These are phyloP conservation scores for Marmota monax DNA, from an alignment of 2,113 vertebrate genomes.

Conservation along the genomic window DNA sequence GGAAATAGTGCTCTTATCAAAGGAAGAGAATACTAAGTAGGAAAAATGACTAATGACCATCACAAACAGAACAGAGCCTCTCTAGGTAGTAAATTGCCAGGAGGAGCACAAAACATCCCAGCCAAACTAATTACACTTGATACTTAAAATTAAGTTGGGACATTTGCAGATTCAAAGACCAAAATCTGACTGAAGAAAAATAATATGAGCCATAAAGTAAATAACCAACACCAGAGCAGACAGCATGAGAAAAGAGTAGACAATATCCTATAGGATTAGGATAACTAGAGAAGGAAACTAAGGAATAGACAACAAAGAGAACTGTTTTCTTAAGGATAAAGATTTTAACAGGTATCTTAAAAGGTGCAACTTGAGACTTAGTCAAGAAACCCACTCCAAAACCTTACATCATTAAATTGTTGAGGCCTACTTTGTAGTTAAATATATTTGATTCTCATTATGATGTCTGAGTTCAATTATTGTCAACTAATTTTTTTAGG, in stretches of 20 bases:
- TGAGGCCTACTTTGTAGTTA: not conserved
- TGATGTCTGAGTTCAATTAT: slow-evolving; percentile 5
- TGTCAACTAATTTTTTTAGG: not conserved
- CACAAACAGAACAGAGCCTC: not conserved
- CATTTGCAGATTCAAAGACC: not conserved
- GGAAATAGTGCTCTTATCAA: not conserved
- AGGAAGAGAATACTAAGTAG: not conserved
- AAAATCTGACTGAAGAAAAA: not conserved
- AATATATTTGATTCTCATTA: not conserved
- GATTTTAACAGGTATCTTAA: slow-evolving; percentile 37
- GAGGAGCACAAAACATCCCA: not conserved
- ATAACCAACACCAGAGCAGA: not conserved
- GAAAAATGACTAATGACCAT: not conserved
- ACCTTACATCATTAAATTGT: not conserved
- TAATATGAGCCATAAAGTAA: not conserved
- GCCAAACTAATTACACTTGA: not conserved
- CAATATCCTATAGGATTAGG: not conserved
- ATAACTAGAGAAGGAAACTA: not conserved
- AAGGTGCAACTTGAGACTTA: slow-evolving; percentile 41
- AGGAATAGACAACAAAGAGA: not conserved
- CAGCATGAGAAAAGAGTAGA: not conserved
- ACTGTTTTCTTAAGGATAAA: slow-evolving; percentile 3
- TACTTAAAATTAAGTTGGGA: not conserved
- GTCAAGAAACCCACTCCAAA: slow-evolving; percentile 49
- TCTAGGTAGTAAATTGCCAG: not conserved